Conservation (phyloP, 2,888 invertebrate species). For the Ornithoptera priamus region DNA sequence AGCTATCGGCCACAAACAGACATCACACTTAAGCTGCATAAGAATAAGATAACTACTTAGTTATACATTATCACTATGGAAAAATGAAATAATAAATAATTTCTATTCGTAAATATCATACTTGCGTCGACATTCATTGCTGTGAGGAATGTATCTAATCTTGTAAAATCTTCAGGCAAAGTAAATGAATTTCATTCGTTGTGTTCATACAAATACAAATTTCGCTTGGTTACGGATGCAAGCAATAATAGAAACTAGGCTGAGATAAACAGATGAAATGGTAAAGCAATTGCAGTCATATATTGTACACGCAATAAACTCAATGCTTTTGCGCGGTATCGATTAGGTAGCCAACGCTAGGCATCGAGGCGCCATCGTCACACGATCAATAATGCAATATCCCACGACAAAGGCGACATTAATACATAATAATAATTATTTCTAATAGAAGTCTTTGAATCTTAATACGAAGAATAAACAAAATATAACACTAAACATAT, state of each 20-base stretch:
- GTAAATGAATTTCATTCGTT: no score
- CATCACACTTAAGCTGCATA: no score
- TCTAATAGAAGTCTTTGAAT: not conserved
- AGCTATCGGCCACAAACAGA: no score
- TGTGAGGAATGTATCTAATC: no score
- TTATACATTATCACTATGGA: no score
- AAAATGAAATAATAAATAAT: no score
- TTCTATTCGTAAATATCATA: no score
- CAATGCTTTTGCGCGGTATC: constrained; percentile 9
- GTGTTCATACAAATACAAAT: no score
- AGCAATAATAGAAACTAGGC: not conserved
- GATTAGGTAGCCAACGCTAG: constrained; percentile 26
- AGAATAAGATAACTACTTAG: no score
- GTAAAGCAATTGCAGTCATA: not conserved
- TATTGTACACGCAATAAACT: not conserved
- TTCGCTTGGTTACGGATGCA: not conserved
- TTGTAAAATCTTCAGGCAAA: no score
- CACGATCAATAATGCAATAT: constrained; percentile 54
- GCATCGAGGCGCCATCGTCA: constrained; percentile 46
- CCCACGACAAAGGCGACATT: constrained; percentile 8
- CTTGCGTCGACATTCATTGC: no score
- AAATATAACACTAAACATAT: not conserved
- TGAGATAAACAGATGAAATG: not conserved
- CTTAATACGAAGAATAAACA: not conserved
- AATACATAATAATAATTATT: not conserved